A percentile compares a stretch with the other conserved stretches of the same genome.
These are phyloP conservation scores for Galaxias olidus DNA, from an alignment of 2,797 vertebrate species.

Conservation along the genomic window DNA sequence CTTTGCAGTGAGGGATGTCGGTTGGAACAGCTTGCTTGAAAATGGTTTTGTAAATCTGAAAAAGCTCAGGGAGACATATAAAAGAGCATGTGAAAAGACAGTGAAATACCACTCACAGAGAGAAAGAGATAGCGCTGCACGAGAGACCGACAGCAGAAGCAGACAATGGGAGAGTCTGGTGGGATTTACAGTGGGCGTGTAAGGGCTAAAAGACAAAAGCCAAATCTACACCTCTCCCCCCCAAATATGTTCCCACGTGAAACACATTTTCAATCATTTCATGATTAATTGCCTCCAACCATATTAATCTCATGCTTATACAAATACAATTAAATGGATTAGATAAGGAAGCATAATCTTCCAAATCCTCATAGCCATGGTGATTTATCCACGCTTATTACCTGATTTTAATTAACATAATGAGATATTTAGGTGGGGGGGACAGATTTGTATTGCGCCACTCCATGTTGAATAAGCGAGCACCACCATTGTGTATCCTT, in stretches of 20 bases:
- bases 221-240: constrained; percentile 26
- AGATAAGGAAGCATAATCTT: constrained; percentile 69
- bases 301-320: constrained; percentile 64
- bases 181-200: constrained; percentile 26
- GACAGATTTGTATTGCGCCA: neutral
- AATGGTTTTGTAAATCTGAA: constrained; percentile 31
- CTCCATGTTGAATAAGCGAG: neutral
- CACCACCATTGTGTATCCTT: no score
- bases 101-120: constrained; percentile 55
- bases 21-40: constrained; percentile 48
- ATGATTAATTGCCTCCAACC: constrained; percentile 51
- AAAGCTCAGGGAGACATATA: constrained; percentile 32
- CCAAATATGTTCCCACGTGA: constrained; percentile 17
- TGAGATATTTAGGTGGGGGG: constrained; percentile 44
- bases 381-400: constrained; percentile 73
- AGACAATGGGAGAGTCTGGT: constrained; percentile 21
- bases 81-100: constrained; percentile 35
- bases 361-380: constrained; percentile 68
- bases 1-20: constrained; percentile 43
- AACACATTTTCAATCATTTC: constrained; percentile 44
- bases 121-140: constrained; percentile 7
- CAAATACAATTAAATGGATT: constrained; percentile 75
- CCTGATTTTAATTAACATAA: constrained; percentile 73
- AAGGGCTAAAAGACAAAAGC: constrained; percentile 16
- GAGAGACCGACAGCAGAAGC: constrained; percentile 23